Evolutionary conservation across 2,797 vertebrate genomes (phyloP).

Genomic region (Notoglanidium macrostoma): DNA sequence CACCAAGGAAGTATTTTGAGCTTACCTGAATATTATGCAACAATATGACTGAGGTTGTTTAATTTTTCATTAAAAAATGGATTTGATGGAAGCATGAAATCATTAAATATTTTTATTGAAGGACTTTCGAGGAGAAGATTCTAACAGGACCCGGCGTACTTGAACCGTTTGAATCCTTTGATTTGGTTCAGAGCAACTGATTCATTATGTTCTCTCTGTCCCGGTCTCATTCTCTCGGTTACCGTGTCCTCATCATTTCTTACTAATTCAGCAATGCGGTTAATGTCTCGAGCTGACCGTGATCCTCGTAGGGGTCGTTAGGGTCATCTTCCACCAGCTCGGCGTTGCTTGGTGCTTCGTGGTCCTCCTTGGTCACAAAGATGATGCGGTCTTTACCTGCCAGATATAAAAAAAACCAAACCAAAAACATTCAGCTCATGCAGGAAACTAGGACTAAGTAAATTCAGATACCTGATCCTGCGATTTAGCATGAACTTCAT

Average conservation of each 20-base stretch:
- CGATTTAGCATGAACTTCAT: background rate
- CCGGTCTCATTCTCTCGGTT: background rate
- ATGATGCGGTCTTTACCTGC: slow-evolving; percentile 95
- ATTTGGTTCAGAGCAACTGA: too few species aligned
- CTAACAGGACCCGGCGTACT: too few species aligned
- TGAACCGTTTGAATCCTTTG: too few species aligned
- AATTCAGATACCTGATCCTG: background rate
- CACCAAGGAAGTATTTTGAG: background rate
- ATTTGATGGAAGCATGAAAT: background rate
- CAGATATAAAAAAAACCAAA: background rate
- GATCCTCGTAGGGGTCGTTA: slow-evolving; percentile 92
- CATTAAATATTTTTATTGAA: too few species aligned
- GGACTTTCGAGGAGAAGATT: too few species aligned
- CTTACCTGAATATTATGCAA: background rate
- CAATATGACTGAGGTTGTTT: background rate
- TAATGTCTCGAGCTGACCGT: slow-evolving; percentile 76
- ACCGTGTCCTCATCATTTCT: too few species aligned
- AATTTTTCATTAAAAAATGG: too few species aligned
- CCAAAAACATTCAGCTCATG: background rate
- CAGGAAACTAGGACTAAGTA: background rate
- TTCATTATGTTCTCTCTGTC: too few species aligned
- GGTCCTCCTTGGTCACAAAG: slow-evolving; percentile 98
- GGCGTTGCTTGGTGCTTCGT: slow-evolving; percentile 91
- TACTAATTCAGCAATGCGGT: background rate
- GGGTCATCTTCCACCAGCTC: slow-evolving; percentile 95